These are phyloP conservation scores for Bellardia bayeri DNA, from an alignment of 2,888 invertebrate species.

Conservation along the genomic window DNA sequence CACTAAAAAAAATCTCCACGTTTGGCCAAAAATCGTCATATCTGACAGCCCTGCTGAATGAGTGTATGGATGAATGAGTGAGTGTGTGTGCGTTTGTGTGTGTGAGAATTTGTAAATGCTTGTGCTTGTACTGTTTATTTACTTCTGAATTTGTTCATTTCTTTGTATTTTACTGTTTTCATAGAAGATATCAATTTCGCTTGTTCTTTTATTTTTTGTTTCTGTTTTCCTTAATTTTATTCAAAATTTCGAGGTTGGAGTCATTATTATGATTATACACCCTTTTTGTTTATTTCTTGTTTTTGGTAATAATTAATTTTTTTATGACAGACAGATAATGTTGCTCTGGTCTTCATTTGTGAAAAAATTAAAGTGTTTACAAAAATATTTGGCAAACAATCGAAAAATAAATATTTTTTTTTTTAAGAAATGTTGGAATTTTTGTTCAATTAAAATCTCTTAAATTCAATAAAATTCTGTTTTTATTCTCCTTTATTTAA, in stretches of 20 bases:
- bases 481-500: no score
- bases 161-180: background rate
- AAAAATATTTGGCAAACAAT: background rate
- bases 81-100: background rate
- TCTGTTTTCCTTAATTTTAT: background rate
- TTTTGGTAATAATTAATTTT: background rate
- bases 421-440: no score
- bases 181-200: constrained; percentile 6
- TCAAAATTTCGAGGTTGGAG: constrained; percentile 8
- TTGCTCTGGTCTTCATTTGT: background rate
- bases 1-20: no score
- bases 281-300: background rate
- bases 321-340: background rate
- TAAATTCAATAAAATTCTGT: no score
- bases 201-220: background rate
- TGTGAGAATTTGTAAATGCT: background rate
- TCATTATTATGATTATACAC: background rate
- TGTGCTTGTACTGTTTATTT: background rate
- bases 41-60: no score
- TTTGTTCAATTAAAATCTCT: no score
- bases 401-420: no score
- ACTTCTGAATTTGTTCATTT: constrained; percentile 3
- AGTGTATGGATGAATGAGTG: background rate
- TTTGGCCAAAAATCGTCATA: no score
- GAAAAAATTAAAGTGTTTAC: background rate